These are phyloP conservation scores for Sylvilagus bachmani DNA, from an alignment of 2,113 vertebrate species.

Conservation along the genomic window DNA sequence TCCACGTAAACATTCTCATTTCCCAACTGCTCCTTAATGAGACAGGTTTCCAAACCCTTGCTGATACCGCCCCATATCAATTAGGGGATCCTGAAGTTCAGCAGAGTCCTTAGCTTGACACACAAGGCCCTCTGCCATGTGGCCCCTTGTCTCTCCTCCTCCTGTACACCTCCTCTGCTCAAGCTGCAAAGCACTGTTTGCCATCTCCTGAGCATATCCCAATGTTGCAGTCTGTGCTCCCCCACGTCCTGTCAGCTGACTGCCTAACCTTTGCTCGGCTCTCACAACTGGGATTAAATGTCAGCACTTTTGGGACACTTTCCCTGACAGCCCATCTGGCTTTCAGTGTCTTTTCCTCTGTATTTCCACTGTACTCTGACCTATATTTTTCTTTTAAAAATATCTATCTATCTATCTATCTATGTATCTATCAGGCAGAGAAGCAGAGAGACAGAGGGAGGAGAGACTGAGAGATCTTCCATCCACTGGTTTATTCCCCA, in stretches of 20 bases:
- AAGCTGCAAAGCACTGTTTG: not conserved
- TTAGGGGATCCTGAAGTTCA: not conserved
- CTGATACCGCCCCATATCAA: not conserved
- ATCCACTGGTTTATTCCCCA: no score
- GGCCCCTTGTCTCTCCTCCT: not conserved
- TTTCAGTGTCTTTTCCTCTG: not conserved
- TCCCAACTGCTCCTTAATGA: not conserved
- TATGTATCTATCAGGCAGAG: no score
- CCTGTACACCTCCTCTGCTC: not conserved
- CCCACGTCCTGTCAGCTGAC: not conserved
- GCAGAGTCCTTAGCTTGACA: not conserved
- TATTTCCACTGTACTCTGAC: not conserved
- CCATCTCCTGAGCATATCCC: not conserved
- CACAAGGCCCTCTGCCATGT: not conserved
- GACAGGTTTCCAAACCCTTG: constrained; percentile 21
- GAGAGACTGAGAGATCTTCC: no score
- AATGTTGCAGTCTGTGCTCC: not conserved
- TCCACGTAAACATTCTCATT: constrained; percentile 19
- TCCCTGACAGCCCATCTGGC: not conserved
- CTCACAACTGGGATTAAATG: constrained; percentile 7
- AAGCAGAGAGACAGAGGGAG: no score
- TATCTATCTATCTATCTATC: no score
- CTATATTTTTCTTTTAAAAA: no score
- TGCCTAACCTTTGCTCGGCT: not conserved
- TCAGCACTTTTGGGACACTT: not conserved